Percentiles rank a stretch among this genome's conserved stretches.
Evolutionary conservation across 2,888 invertebrate species (phyloP).

Genomic region (Metellina segmentata): DNA sequence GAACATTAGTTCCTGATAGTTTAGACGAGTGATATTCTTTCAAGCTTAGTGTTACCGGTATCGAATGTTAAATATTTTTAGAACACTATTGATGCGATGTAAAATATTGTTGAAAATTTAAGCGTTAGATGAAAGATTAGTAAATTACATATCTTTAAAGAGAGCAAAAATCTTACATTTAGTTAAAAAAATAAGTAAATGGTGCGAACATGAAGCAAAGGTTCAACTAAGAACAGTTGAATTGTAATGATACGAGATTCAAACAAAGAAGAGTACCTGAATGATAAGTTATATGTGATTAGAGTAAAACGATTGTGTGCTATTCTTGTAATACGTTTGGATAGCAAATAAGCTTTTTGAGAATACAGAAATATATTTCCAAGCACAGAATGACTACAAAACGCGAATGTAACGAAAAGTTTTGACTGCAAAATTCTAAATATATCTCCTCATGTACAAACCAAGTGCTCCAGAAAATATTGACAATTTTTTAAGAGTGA

Average conservation of each 20-base stretch:
- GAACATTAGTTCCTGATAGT: neutral
- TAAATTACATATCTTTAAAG: neutral
- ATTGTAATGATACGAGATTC: neutral
- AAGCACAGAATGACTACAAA: neutral
- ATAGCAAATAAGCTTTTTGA: neutral
- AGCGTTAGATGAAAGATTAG: neutral
- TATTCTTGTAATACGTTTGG: neutral
- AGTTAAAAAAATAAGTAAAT: neutral
- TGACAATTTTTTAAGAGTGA: neutral
- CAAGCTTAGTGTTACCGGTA: neutral
- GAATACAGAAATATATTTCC: neutral
- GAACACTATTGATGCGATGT: neutral
- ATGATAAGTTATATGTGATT: neutral
- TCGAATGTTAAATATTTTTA: neutral
- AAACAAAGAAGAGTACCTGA: neutral
- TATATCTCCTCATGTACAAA: neutral
- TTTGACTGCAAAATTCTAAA: neutral
- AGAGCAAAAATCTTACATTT: neutral
- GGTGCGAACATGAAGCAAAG: neutral
- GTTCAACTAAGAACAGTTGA: too few species aligned
- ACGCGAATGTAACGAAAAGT: neutral
- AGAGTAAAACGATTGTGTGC: neutral
- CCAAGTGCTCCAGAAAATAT: neutral
- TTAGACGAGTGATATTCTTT: neutral
- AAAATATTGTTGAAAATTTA: neutral